These are phyloP conservation scores for Paralichthys olivaceus DNA, from an alignment of 2,113 vertebrate genomes.

Conservation along the genomic window DNA sequence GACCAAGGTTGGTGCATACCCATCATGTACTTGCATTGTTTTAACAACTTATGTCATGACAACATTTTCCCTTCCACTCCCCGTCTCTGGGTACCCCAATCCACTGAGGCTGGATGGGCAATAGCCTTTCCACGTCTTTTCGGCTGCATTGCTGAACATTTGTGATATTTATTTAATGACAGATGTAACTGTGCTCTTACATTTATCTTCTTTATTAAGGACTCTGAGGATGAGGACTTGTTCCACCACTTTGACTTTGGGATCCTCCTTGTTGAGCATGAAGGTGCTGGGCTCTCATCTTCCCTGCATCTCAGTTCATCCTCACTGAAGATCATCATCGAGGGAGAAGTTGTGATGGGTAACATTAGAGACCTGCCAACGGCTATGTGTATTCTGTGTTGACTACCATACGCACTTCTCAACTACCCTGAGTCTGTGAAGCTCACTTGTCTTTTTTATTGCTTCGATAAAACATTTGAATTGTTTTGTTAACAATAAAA, in stretches of 20 bases:
- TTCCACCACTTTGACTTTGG: not conserved
- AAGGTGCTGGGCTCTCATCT: not conserved
- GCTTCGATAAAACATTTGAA: no score
- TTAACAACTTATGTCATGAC: no score
- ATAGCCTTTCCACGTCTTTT: no score
- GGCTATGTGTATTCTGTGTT: not conserved
- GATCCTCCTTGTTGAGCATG: not conserved
- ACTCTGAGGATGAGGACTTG: not conserved
- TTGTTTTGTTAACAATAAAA: no score
- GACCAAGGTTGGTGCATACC: no score
- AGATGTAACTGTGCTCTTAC: no score
- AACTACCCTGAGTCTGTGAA: not conserved
- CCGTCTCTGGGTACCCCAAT: no score
- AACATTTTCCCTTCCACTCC: no score
- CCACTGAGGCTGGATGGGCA: no score
- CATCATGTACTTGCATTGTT: no score
- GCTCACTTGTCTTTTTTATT: no score
- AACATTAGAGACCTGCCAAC: constrained; percentile 4
- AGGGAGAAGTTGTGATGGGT: constrained; percentile 14
- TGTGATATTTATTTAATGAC: not conserved
- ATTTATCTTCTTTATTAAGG: not conserved
- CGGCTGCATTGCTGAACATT: no score
- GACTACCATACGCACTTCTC: constrained; percentile 1
- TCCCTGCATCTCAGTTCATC: constrained; percentile 21
- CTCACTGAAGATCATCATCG: constrained; percentile 12